phyloP scores from a whole-genome alignment of 2,113 vertebrate species.

The Oncorhynchus keta region DNA sequence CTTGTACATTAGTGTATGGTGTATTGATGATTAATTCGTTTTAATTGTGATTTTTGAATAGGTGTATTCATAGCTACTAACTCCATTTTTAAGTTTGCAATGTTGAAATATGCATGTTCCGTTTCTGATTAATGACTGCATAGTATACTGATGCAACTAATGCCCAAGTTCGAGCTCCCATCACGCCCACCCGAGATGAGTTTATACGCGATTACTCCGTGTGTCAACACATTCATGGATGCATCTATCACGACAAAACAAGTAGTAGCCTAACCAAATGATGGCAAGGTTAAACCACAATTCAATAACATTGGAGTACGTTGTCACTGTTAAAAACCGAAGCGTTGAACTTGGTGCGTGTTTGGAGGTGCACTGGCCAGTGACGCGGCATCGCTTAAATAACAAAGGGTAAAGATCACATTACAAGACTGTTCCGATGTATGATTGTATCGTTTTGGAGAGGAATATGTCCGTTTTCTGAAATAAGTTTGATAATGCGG shows the following conservation, averaged over 20 bases:
- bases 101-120: not conserved
- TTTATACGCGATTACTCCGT: constrained; percentile 50
- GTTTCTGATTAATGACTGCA: not conserved
- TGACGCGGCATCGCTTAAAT: constrained; percentile 50
- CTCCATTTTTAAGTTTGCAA: not conserved
- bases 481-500: not conserved
- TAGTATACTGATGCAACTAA: not conserved
- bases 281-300: not conserved
- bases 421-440: constrained; percentile 37
- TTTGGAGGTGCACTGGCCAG: constrained; percentile 48
- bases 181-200: constrained; percentile 70
- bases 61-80: not conserved
- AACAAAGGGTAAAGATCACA: constrained; percentile 68
- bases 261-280: not conserved
- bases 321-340: not conserved
- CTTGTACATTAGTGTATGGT: no score
- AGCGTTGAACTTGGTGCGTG: constrained; percentile 57
- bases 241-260: not conserved
- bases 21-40: not conserved
- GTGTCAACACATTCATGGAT: constrained; percentile 61
- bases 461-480: not conserved
- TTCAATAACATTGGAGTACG: not conserved
- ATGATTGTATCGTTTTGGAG: not conserved
- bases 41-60: not conserved
- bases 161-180: constrained; percentile 46